Evolutionary conservation across 92 coral and sea anemone species (phyloP).

Genomic region (Epizoanthus illoricatus): DNA sequence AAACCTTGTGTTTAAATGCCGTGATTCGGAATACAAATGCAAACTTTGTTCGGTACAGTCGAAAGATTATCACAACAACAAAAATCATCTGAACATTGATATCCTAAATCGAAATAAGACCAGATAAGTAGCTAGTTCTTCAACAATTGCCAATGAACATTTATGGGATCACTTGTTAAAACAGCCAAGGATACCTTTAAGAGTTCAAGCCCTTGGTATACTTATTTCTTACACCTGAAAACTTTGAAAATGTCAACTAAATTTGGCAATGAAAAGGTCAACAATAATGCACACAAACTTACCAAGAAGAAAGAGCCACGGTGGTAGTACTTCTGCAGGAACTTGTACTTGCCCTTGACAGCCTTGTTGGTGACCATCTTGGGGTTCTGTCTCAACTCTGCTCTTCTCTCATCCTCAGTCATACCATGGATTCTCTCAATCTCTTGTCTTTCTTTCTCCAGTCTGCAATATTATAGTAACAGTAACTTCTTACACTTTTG

Average conservation of each 20-base stretch:
- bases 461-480: conserved; percentile 37
- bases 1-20: too few species aligned
- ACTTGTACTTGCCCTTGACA: conserved; percentile 88
- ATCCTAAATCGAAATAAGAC: too few species aligned
- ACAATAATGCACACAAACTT: conserved; percentile 23
- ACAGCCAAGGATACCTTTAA: too few species aligned
- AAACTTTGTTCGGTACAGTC: too few species aligned
- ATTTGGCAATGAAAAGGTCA: background rate
- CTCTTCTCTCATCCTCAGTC: conserved; percentile 89
- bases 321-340: conserved; percentile 92
- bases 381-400: conserved; percentile 72
- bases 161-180: too few species aligned
- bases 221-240: too few species aligned
- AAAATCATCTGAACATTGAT: too few species aligned
- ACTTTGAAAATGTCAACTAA: background rate
- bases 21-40: too few species aligned
- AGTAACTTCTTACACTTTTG: background rate
- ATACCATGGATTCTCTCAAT: conserved; percentile 74
- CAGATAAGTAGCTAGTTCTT: too few species aligned
- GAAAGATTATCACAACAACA: too few species aligned
- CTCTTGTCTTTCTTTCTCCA: conserved; percentile 86
- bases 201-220: too few species aligned
- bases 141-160: too few species aligned
- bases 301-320: conserved; percentile 96
- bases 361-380: conserved; percentile 84